Percentiles rank a stretch among this genome's conserved stretches.
These are phyloP conservation scores for Picus viridis DNA, from an alignment of 2,797 vertebrate genomes.

Conservation along the genomic window DNA sequence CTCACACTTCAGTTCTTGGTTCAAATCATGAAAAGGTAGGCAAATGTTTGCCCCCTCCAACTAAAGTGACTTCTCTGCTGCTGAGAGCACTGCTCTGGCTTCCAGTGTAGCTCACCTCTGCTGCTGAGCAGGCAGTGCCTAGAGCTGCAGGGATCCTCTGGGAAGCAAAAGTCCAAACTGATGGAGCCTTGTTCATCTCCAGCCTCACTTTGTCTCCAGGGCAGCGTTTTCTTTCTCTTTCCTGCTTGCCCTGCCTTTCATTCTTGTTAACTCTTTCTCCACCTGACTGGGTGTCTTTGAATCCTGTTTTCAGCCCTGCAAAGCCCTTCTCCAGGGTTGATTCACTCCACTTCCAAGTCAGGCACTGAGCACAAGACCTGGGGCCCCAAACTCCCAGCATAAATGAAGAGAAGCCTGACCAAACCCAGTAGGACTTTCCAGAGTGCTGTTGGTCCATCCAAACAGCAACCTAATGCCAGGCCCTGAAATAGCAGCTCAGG, in stretches of 20 bases:
- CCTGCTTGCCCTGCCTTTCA: neutral
- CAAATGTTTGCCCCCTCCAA: neutral
- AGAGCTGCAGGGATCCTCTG: neutral
- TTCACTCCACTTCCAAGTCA: neutral
- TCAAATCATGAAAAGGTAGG: neutral
- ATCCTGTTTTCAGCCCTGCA: neutral
- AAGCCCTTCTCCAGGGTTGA: neutral
- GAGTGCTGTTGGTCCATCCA: neutral
- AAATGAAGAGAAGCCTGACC: neutral
- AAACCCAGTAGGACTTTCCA: neutral
- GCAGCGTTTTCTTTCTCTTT: neutral
- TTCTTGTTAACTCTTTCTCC: neutral
- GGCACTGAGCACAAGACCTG: neutral
- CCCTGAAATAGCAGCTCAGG: constrained; percentile 31
- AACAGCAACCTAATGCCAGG: neutral
- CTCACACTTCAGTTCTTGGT: neutral
- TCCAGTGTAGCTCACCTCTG: neutral
- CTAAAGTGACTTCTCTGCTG: neutral
- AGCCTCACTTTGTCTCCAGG: neutral
- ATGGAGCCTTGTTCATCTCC: neutral
- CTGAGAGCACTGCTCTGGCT: neutral
- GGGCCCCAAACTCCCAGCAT: neutral
- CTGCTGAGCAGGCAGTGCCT: neutral
- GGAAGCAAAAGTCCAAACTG: too few species aligned
- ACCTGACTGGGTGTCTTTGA: neutral